Evolutionary conservation across 1,140 invertebrate genomes (phyloP).

Genomic region (Ectropis grisescens): DNA sequence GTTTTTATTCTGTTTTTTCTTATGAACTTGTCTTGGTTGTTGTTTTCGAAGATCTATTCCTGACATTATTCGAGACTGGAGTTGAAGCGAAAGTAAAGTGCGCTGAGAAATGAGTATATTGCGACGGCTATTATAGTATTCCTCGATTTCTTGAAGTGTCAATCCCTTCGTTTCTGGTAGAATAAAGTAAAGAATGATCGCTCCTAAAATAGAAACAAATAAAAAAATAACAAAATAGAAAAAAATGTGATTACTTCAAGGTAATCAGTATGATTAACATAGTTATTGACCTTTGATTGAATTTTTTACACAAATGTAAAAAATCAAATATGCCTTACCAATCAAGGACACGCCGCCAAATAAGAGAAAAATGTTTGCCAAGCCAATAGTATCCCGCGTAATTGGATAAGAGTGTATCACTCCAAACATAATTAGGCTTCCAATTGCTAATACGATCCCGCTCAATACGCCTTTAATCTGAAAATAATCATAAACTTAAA

Average conservation of each 20-base stretch:
- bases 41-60: no score
- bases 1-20: no score
- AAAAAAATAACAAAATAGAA: slow-evolving; percentile 1
- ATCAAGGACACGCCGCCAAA: slow-evolving; percentile 29
- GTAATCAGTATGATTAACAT: no score
- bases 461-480: no score
- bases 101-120: slow-evolving; percentile 27
- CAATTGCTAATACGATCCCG: no score
- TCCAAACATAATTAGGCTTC: slow-evolving; percentile 25
- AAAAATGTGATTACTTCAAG: no score
- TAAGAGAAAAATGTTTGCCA: slow-evolving; percentile 19
- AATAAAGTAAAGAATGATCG: slow-evolving; percentile 73
- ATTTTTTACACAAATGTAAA: no score
- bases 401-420: slow-evolving; percentile 22
- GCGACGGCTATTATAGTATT: slow-evolving; percentile 73
- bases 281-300: no score
- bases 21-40: no score
- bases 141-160: slow-evolving; percentile 83
- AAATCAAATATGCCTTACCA: slow-evolving; percentile 22
- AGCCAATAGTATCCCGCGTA: slow-evolving; percentile 20
- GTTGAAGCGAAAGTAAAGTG: no score
- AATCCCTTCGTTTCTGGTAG: slow-evolving; percentile 88
- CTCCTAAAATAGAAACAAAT: slow-evolving; percentile 31
- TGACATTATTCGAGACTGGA: no score
- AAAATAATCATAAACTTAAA: no score